phyloP scores from a whole-genome alignment of 2,113 vertebrate genomes.

The Pluvialis apricaria region DNA sequence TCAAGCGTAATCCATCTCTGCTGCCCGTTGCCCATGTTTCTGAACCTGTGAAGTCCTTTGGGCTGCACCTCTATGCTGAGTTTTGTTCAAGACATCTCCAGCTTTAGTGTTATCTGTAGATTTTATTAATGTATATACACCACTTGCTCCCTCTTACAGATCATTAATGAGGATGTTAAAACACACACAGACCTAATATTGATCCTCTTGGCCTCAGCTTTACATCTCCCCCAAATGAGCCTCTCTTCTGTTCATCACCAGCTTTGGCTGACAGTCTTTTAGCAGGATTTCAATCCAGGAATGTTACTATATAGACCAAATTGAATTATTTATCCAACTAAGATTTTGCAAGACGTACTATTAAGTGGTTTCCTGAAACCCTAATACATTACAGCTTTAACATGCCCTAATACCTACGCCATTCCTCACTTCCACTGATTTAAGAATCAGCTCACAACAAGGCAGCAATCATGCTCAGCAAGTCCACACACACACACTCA shows the following conservation, averaged over 20 bases:
- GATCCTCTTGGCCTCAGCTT: slow-evolving; percentile 48
- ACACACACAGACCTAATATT: slow-evolving; percentile 48
- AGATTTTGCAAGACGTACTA: slow-evolving; percentile 21
- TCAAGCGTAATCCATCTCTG: not conserved
- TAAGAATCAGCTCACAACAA: not conserved
- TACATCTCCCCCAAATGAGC: slow-evolving; percentile 24
- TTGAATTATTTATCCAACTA: slow-evolving; percentile 61
- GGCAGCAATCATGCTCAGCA: not conserved
- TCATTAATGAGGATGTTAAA: slow-evolving; percentile 62
- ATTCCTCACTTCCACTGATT: not conserved
- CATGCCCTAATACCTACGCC: not conserved
- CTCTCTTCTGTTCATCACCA: slow-evolving; percentile 28
- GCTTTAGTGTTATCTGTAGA: slow-evolving; percentile 2
- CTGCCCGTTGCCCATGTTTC: not conserved
- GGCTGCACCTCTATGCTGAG: not conserved
- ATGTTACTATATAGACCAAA: slow-evolving; percentile 16
- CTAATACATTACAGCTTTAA: slow-evolving; percentile 19
- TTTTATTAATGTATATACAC: slow-evolving; percentile 42
- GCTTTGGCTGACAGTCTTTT: slow-evolving; percentile 27
- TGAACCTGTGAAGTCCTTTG: not conserved
- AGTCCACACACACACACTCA: not conserved
- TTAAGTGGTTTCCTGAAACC: slow-evolving; percentile 36
- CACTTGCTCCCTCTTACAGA: slow-evolving; percentile 52
- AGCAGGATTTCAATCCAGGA: slow-evolving; percentile 40
- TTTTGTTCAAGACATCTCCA: not conserved